These are phyloP conservation scores for Sander vitreus DNA, from an alignment of 2,113 vertebrate genomes.

Conservation along the genomic window DNA sequence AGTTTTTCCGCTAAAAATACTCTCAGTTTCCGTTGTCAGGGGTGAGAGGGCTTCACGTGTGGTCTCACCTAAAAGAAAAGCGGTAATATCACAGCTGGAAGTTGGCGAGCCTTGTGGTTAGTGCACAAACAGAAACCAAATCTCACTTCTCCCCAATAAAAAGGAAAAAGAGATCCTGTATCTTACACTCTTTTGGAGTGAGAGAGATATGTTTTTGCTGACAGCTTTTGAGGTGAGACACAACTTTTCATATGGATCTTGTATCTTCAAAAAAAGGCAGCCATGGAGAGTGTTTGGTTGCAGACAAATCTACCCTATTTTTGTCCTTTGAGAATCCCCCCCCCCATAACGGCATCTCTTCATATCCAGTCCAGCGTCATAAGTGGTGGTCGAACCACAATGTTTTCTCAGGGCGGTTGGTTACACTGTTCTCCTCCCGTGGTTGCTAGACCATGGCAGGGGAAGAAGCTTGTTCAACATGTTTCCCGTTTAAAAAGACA, in stretches of 20 bases:
- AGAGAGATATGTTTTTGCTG: conserved; percentile 22
- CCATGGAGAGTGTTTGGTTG: conserved; percentile 33
- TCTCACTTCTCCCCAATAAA: conserved; percentile 45
- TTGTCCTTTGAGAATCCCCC: conserved; percentile 71
- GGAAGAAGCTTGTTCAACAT: conserved; percentile 86
- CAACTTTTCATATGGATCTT: conserved; percentile 20
- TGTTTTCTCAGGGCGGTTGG: conserved; percentile 82
- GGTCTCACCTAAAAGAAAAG: conserved; percentile 81
- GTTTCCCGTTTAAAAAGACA: conserved; percentile 77
- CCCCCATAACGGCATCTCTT: conserved; percentile 49
- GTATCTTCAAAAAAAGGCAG: conserved; percentile 28
- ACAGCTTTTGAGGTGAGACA: conserved; percentile 22
- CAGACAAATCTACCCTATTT: conserved; percentile 43
- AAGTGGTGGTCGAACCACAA: conserved; percentile 85
- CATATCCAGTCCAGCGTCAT: conserved; percentile 75
- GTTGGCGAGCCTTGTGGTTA: conserved; percentile 60
- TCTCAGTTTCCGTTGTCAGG: conserved; percentile 67
- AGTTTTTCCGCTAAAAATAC: conserved; percentile 82
- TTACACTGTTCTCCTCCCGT: conserved; percentile 81
- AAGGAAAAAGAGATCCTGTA: conserved; percentile 28
- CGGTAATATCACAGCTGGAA: conserved; percentile 84
- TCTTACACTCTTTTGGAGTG: conserved; percentile 1
- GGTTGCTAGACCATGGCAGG: conserved; percentile 78
- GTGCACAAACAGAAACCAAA: conserved; percentile 49
- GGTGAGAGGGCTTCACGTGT: conserved; percentile 84